phyloP scores from a whole-genome alignment of 2,797 vertebrate genomes.

The Oophaga sylvatica region DNA sequence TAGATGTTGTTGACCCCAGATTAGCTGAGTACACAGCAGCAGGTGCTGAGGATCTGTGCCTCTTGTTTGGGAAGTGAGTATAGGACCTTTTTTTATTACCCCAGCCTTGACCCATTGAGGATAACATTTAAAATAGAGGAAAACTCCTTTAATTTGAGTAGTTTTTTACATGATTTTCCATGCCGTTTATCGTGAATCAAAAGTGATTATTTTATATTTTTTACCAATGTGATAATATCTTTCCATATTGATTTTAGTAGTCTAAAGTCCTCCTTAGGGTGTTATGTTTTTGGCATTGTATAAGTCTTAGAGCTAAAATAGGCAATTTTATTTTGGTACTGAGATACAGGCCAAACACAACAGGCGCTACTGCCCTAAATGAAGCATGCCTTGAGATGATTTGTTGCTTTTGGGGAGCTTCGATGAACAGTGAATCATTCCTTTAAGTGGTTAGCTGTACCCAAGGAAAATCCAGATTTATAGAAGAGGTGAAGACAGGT shows the following conservation, averaged over 20 bases:
- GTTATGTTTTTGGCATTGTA: background rate
- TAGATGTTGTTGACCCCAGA: no score
- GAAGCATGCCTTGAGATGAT: conserved; percentile 28
- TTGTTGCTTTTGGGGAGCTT: conserved; percentile 39
- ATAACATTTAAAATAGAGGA: no score
- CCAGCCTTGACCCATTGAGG: no score
- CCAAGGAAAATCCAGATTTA: conserved; percentile 26
- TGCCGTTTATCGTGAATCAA: background rate
- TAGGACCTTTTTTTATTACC: no score
- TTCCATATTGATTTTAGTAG: conserved; percentile 1
- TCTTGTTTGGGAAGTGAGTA: no score
- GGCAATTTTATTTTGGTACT: conserved; percentile 30
- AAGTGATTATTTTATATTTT: background rate
- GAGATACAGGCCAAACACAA: conserved; percentile 26
- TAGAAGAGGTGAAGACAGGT: conserved; percentile 29
- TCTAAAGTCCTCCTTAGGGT: background rate
- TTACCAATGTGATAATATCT: background rate
- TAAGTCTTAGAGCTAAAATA: conserved; percentile 27
- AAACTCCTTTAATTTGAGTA: no score
- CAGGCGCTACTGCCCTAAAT: conserved; percentile 40
- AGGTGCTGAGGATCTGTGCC: no score
- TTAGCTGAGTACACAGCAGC: no score
- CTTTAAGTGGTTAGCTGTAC: conserved; percentile 48
- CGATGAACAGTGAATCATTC: conserved; percentile 32
- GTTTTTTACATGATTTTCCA: background rate